Base-by-base conservation (phyloP, 2,888 invertebrate genomes). In the Plagiodera versicolora region DNA sequence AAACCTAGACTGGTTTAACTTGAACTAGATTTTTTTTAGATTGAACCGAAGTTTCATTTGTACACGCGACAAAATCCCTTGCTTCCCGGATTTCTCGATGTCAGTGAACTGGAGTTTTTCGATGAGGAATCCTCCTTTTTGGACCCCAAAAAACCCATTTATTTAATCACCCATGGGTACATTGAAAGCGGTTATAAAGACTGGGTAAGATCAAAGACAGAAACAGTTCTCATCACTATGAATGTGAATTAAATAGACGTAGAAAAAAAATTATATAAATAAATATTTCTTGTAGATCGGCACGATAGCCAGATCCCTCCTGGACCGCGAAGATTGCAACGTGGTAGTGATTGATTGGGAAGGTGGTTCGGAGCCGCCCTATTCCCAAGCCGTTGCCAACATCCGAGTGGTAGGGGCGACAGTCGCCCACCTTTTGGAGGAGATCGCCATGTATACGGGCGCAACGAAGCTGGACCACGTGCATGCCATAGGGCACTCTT, bases 371-470 rank as follows among this genome's bases (percentile, higher is more conserved):
- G 88, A 88, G 64, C 94, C 94, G 0, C 94, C 94, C 0, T 97
- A 96, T 76, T 89, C 91, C 0, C 94, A 95, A 79, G 95, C 97
- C 0, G 94, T 93, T 1, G 94, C 95, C 1, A 96, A 96, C 75
- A 93, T 92, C 17, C 83, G 95, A 53, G 82, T 96, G 11, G 89
- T 95, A 1, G 95, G 94, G 0, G 88, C 88, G 0, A 91, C 95
- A 80, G 87, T 92, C 0, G 93, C 92, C 0, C 87, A 92, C 77
- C 81, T 95, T 19, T 81, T 81, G 9, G 75, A 77, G 0, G 82
- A 83, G 63, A 69, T 83, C 19, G 77, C 82, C n/a, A 73, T 78
- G 54, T 68, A 78, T 58, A 81, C 81, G 0, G 77, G 76, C 14
- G 65, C 79, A 6, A 56, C 71, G 11, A 82, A 86, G 72, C 72